Percentiles rank a stretch among this genome's conserved stretches.
These are phyloP conservation scores for Pocillopora damicornis DNA, from an alignment of 64 coral and sea anemone genomes.

Conservation along the genomic window DNA sequence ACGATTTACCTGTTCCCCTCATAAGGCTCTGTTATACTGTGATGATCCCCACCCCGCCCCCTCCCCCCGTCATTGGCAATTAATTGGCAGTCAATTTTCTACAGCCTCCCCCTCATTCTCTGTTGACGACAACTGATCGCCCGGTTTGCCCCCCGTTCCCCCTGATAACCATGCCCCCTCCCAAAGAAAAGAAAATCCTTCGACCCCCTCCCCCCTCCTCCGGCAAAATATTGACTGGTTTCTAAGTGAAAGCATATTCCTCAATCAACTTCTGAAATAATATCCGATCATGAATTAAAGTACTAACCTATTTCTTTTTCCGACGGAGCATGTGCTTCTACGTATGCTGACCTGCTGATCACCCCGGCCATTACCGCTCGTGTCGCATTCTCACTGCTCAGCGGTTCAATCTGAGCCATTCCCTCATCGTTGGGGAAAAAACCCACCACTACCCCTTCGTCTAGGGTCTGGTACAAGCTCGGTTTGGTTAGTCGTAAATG, in stretches of 20 bases:
- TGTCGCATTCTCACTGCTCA: conserved; percentile 62
- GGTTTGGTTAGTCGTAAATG: conserved; percentile 76
- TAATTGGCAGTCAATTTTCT: background rate
- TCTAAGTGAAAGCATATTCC: no score
- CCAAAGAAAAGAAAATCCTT: background rate
- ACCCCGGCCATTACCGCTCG: conserved; percentile 82
- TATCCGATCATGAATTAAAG: background rate
- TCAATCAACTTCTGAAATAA: no score
- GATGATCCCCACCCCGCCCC: background rate
- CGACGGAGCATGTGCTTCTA: conserved; percentile 64
- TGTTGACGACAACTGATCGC: no score
- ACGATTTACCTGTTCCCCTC: no score
- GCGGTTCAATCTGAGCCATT: conserved; percentile 67
- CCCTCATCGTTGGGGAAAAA: conserved; percentile 71
- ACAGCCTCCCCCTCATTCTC: no score
- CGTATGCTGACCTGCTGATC: conserved; percentile 84
- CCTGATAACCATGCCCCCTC: background rate
- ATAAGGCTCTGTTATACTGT: no score
- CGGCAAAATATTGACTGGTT: no score
- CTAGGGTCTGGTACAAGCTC: conserved; percentile 40
- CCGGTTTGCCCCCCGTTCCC: no score
- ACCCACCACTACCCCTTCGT: conserved; percentile 86
- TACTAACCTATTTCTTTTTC: conserved; percentile 63
- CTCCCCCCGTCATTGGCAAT: background rate
- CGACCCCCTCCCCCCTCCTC: no score